Base-by-base conservation (phyloP, 2,888 invertebrate species). In the Ochlodes sylvanus region DNA sequence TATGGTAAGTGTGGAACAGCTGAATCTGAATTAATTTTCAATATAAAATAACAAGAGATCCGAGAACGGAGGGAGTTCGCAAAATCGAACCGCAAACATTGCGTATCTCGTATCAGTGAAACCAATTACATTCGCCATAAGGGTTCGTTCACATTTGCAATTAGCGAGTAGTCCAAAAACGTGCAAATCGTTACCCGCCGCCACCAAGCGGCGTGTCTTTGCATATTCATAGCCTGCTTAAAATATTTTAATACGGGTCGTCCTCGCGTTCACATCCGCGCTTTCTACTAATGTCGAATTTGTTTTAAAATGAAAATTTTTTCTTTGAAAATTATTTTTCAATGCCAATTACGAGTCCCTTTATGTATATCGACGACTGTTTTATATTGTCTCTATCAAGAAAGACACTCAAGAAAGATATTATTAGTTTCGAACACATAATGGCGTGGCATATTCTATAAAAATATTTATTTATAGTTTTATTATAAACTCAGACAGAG, bases 191-290 rank as follows among this genome's bases (percentile, higher is more conserved):
- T 90, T 92, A 92, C 85, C 88, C 88, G 78, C 85, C 86, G 79
- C 84, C 87, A 83, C 83, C 81, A 87, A 81, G 88, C 79, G 86
- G 80, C 92, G 92, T 93, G 92, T 88, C 90, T 87, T 87, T 91
- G 92, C 92, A 93, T 93, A 93, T 93, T 93, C 92, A 92, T 92
- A 87, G 90, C 89, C 92, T 92, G 86, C 85, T 92, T 92, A 92
- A 91, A 92, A 92, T 92, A 92, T 92, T 92, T 92, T 92, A 92
- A 92, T 90, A 88, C 86, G 87, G 86, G 84, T 86, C 87, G 85
- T 80, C 86, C 86, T 82, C 82, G 76, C 83, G 76, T 82, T 80
- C 83, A 83, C 82, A 86, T 86, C 86, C 83, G 74, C 72, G 75
- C 82, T 89, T 88, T 88, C 87, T 85, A 87, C 88, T 87, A 90